Conservation (phyloP, 2,888 invertebrate genomes). For the Arrhopalites spinosus region DNA sequence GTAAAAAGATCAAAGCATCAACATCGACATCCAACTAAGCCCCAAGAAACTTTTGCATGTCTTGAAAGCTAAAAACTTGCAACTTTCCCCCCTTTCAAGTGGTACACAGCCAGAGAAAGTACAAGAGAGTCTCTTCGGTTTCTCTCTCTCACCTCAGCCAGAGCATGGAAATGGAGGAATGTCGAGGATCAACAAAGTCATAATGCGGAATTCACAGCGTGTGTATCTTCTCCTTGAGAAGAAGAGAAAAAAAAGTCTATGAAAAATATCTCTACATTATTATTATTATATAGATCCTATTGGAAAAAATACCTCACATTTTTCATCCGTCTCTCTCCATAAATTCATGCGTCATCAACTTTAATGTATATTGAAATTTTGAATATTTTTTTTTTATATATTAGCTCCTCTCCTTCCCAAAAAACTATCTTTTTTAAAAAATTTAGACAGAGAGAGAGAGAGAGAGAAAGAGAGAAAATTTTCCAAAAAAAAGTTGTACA, state of each 20-base stretch:
- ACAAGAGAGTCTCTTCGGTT: not conserved
- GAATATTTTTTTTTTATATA: too few relatives aligned
- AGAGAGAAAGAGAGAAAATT: not conserved
- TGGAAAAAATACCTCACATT: too few relatives aligned
- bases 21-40: not conserved
- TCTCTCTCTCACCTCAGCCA: not conserved
- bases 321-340: too few relatives aligned
- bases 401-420: too few relatives aligned
- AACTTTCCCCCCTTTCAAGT: not conserved
- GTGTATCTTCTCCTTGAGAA: too few relatives aligned
- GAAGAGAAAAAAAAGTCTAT: not conserved
- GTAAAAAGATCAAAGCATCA: constrained; percentile 14
- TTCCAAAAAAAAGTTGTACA: not conserved
- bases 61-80: constrained; percentile 9
- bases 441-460: not conserved
- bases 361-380: too few relatives aligned
- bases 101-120: not conserved
- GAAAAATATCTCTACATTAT: not conserved
- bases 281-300: too few relatives aligned
- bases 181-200: not conserved
- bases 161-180: constrained; percentile 5
- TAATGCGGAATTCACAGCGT: constrained; percentile 5
- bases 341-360: too few relatives aligned
- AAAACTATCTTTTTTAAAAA: too few relatives aligned
- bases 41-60: constrained; percentile 11